Evolutionary conservation across 2,113 vertebrate genomes (phyloP).

Genomic region (Thamnophis sirtalis): DNA sequence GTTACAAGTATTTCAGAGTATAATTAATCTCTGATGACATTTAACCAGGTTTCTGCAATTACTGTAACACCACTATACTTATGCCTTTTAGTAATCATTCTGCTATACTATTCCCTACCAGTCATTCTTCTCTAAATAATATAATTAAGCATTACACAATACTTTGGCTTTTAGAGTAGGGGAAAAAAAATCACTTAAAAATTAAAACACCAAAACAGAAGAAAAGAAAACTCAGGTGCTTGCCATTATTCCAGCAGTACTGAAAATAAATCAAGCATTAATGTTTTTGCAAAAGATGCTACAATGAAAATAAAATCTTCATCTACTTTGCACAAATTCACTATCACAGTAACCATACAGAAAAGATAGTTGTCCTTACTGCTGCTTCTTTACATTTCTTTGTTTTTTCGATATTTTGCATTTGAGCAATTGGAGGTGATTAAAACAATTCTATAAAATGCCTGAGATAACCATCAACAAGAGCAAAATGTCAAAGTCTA

Average conservation of each 20-base stretch:
- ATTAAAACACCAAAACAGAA: not conserved
- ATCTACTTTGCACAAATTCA: not conserved
- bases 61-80: not conserved
- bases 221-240: not conserved
- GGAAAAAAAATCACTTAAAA: not conserved
- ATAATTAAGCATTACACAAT: not conserved
- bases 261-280: not conserved
- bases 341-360: not conserved
- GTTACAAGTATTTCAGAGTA: not conserved
- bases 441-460: not conserved
- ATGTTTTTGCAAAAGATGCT: rapidly evolving
- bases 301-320: not conserved
- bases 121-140: conserved; percentile 1
- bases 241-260: not conserved
- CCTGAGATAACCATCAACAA: not conserved
- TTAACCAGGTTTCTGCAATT: not conserved
- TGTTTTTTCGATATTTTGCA: not conserved
- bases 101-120: not conserved
- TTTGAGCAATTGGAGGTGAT: not conserved
- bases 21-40: not conserved
- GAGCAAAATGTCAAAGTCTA: not conserved
- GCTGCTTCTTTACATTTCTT: not conserved
- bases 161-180: not conserved
- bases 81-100: not conserved
- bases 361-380: not conserved